Base-by-base conservation (phyloP, 92 coral and sea anemone species). In the Paragorgia papillata region DNA sequence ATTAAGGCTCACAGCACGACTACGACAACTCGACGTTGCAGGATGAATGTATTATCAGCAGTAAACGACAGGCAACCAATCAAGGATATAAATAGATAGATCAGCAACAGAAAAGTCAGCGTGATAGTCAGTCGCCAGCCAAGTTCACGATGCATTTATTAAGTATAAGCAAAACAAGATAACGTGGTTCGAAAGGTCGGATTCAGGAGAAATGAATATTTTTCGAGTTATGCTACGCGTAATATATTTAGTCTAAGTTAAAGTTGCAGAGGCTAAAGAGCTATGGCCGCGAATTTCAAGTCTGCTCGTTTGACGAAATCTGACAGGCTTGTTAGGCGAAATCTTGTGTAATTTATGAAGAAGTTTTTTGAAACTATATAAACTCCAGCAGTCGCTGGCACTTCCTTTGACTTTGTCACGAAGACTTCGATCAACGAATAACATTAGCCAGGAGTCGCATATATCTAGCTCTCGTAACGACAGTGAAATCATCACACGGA, bases 81-180 rank as follows among this genome's bases (percentile, higher is more conserved):
- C 53, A 6, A 46, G 15, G 30, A 39, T 24, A 24, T 21, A 67
- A 9, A 64, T 9, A 10, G 7, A 40, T 19, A n/a, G 34, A 57
- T 18, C 2, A 57, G 9, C 18, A 29, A 18, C 31, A 29, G 9
- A 18, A 29, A 24, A 18, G 13, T 5, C 34, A 57, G 62, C 62
- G 21, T 57, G 53, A 7, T n/a, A 2, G 9, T n/a, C 53, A 46
- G 9, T 46, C 53, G 53, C 14, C 17, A 46, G n/a, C 53, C 53
- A 15, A 9, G n/a, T 46, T 46, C 53, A 46, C 12, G 2, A 46
- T 46, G n/a, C 14, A 46, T 46, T 46, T n/a, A 46, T 46, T 46
- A 46, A 46, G 15, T n/a, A 46, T 6, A 15, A 15, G 53, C 39
- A 25, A 68, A 68, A 66, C 54, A 66, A 40, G n/a, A n/a, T n/a